phyloP scores from a whole-genome alignment of 1,140 invertebrate genomes.

The Acromyrmex echinatior region DNA sequence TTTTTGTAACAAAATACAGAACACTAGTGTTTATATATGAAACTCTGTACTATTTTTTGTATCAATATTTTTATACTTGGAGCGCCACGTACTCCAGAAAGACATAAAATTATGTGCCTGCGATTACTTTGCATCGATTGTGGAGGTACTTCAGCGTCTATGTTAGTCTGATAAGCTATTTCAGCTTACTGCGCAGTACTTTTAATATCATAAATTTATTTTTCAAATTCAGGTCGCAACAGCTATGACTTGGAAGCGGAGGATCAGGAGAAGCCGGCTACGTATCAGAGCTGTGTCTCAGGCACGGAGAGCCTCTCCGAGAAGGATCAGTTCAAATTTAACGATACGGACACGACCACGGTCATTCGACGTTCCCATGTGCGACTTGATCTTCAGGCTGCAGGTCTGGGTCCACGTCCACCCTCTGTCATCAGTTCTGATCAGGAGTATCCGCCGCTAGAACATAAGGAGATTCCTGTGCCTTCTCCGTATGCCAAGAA shows the following conservation, averaged over 20 bases:
- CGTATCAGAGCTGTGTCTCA: conserved; percentile 75
- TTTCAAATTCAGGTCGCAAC: conserved; percentile 82
- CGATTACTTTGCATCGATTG: conserved; percentile 87
- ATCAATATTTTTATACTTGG: conserved; percentile 34
- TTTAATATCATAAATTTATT: conserved; percentile 42
- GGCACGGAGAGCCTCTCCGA: conserved; percentile 75
- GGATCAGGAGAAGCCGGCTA: conserved; percentile 78
- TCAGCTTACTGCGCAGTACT: background rate
- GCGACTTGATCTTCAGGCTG: conserved; percentile 88
- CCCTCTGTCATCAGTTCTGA: conserved; percentile 86
- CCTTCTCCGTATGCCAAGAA: conserved; percentile 79
- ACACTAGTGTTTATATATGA: conserved; percentile 34
- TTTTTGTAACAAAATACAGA: conserved; percentile 29
- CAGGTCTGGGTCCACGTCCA: conserved; percentile 88
- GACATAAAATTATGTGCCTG: conserved; percentile 84
- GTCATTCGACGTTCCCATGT: conserved; percentile 84
- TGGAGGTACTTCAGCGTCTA: conserved; percentile 83
- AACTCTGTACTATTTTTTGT: conserved; percentile 39
- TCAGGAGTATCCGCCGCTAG: conserved; percentile 81
- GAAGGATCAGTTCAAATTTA: conserved; percentile 77
- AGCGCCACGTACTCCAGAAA: conserved; percentile 10
- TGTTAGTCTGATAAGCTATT: conserved; percentile 18
- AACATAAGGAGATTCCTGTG: conserved; percentile 81
- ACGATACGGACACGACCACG: conserved; percentile 83
- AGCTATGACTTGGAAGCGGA: conserved; percentile 84